phyloP scores from a whole-genome alignment of 1,140 invertebrate species.

The Caenorhabditis briggsae region DNA sequence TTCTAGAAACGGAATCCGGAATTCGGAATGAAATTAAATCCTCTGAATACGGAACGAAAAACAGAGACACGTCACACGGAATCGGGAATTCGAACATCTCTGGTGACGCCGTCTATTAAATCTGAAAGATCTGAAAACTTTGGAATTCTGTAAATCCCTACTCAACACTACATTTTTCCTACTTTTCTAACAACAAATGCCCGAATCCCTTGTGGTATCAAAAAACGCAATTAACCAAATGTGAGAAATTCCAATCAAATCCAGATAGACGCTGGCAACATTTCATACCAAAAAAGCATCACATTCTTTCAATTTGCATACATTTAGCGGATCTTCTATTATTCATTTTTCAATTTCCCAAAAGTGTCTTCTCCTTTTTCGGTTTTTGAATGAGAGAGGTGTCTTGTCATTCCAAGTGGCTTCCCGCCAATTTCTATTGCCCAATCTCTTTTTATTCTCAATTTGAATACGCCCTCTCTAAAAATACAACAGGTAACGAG shows the following conservation, averaged over 20 bases:
- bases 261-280: slow-evolving; percentile 27
- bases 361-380: slow-evolving; percentile 24
- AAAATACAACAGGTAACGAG: slow-evolving; percentile 56
- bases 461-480: slow-evolving; percentile 35
- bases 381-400: slow-evolving; percentile 26
- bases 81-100: no score
- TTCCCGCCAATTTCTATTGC: slow-evolving; percentile 8
- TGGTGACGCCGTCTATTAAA: no score
- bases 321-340: slow-evolving; percentile 34
- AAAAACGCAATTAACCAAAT: background rate
- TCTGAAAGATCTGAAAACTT: no score
- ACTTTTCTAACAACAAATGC: background rate
- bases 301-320: slow-evolving; percentile 50
- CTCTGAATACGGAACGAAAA: no score
- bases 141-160: no score
- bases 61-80: no score
- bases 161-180: background rate
- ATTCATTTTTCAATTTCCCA: background rate
- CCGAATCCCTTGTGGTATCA: background rate
- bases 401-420: slow-evolving; percentile 38
- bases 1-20: no score
- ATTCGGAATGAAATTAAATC: no score
- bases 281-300: slow-evolving; percentile 27
- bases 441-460: slow-evolving; percentile 16
- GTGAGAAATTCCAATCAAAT: slow-evolving; percentile 22